These are phyloP conservation scores for Hippocampus kuda DNA, from an alignment of 2,797 vertebrate species.

Conservation along the genomic window DNA sequence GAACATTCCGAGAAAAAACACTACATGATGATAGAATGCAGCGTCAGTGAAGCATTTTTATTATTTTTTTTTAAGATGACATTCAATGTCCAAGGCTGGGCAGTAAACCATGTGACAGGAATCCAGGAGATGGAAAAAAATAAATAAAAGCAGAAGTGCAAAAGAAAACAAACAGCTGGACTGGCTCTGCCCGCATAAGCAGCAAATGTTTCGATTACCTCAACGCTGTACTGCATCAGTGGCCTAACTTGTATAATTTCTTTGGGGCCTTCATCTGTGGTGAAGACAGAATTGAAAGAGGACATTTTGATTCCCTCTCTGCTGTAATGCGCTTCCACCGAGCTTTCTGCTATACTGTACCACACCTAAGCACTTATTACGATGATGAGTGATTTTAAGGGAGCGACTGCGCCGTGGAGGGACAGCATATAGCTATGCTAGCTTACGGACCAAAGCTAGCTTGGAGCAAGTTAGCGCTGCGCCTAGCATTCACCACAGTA, in stretches of 20 bases:
- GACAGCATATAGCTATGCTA: no score
- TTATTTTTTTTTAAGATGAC: no score
- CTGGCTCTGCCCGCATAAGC: neutral
- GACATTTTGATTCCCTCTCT: neutral
- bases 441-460: neutral
- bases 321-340: neutral
- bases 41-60: neutral
- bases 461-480: neutral
- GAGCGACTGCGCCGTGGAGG: no score
- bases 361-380: neutral
- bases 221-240: neutral
- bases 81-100: no score
- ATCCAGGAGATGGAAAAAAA: neutral
- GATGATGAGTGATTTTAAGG: neutral
- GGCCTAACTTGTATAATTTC: neutral
- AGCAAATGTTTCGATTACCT: neutral
- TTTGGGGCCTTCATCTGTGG: neutral
- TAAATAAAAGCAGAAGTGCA: neutral
- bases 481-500: neutral
- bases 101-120: no score
- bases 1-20: neutral
- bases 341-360: neutral
- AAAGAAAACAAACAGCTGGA: neutral
- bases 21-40: neutral
- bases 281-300: neutral